Conservation (phyloP, 2,113 vertebrate species). For the Camelus dromedarius region DNA sequence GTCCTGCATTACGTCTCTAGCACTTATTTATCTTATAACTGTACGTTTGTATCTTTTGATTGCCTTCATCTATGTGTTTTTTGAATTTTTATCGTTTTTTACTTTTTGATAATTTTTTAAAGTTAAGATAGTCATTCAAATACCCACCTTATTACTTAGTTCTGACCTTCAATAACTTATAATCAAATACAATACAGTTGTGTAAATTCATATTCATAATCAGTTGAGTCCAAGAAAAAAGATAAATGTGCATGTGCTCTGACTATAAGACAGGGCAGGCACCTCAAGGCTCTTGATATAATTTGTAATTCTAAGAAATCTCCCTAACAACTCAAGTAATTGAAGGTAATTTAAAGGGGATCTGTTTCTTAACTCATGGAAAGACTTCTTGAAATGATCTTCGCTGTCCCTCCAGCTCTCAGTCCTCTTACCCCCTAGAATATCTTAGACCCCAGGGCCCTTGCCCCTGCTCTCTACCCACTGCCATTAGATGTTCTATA, state of each 20-base stretch:
- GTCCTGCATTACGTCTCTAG: neutral
- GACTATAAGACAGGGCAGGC: neutral
- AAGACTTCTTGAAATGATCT: neutral
- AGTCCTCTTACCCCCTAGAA: neutral
- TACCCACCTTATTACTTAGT: neutral
- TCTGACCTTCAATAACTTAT: neutral
- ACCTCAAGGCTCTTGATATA: neutral
- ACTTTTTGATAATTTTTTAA: neutral
- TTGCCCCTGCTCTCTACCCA: accelerated
- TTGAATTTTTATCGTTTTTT: constrained; percentile 15
- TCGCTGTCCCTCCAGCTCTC: neutral
- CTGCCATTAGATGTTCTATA: neutral
- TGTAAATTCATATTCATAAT: neutral
- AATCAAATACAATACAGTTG: neutral
- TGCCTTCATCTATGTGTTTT: neutral
- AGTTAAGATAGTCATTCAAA: neutral
- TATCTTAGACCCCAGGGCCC: neutral
- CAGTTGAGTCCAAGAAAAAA: neutral
- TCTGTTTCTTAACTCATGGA: neutral
- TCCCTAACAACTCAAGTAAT: neutral
- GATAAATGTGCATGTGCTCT: neutral
- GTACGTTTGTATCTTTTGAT: neutral
- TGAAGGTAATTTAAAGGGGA: neutral
- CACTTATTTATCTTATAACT: neutral
- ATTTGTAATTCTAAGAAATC: neutral